Conservation (phyloP, 2,113 vertebrate species). For the Microcebus jonahi region DNA sequence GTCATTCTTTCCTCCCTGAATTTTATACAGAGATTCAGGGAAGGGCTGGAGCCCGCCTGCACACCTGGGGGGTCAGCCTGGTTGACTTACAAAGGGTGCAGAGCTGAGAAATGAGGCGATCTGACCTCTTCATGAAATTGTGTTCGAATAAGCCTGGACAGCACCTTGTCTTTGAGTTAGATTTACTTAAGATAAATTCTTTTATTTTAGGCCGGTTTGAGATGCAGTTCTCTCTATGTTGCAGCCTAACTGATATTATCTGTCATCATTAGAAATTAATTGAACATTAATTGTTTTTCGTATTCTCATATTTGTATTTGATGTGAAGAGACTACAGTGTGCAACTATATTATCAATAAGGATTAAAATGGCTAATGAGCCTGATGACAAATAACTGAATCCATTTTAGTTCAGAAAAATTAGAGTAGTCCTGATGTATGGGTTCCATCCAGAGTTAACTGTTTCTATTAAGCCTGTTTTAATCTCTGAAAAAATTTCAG, state of each 20-base stretch:
- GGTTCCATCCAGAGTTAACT: background rate
- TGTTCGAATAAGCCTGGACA: background rate
- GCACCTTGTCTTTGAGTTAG: background rate
- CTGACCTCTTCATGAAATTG: background rate
- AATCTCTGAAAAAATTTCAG: constrained; percentile 8
- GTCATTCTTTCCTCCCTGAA: background rate
- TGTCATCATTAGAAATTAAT: constrained; percentile 45
- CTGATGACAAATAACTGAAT: constrained; percentile 20
- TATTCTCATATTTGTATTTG: constrained; percentile 20
- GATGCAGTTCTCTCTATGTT: background rate
- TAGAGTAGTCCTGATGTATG: background rate
- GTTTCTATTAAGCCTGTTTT: background rate
- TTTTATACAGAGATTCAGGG: background rate
- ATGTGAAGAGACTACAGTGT: background rate
- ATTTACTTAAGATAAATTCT: constrained; percentile 35
- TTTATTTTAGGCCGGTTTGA: background rate
- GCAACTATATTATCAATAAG: background rate
- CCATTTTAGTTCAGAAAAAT: constrained; percentile 19
- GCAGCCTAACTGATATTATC: background rate
- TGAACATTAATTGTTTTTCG: constrained; percentile 42
- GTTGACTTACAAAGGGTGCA: background rate
- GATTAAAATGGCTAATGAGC: constrained; percentile 55
- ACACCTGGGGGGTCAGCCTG: background rate
- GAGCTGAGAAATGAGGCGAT: background rate
- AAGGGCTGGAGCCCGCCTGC: background rate